These are phyloP conservation scores for Acleris holmiana DNA, from an alignment of 2,888 invertebrate genomes.

Conservation along the genomic window DNA sequence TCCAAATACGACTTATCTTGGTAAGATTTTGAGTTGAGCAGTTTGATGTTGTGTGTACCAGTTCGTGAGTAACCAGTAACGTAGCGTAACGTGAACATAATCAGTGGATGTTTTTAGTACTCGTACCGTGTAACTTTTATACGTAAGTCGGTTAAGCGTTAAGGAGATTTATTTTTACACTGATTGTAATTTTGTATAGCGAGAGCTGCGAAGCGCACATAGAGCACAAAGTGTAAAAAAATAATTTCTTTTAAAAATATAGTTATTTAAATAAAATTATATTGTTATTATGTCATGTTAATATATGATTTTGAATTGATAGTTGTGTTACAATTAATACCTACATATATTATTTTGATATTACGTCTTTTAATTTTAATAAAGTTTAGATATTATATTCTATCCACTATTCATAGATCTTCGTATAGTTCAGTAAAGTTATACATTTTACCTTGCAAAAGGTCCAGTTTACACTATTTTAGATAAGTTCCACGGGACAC, in stretches of 20 bases:
- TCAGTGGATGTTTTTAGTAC: constrained; percentile 51
- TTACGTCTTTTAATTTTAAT: too few species aligned
- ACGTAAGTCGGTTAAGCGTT: constrained; percentile 69
- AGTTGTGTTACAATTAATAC: background rate
- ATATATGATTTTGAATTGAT: too few species aligned
- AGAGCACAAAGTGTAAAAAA: constrained; percentile 54
- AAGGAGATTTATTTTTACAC: constrained; percentile 73
- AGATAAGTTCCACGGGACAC: too few species aligned
- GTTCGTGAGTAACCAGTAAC: constrained; percentile 53
- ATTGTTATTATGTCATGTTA: background rate
- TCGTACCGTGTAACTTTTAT: constrained; percentile 61
- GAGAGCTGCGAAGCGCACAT: constrained; percentile 58
- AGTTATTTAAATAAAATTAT: background rate
- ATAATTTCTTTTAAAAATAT: constrained; percentile 1
- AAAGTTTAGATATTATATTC: too few species aligned
- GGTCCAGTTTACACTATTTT: too few species aligned
- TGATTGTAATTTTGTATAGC: constrained; percentile 57
- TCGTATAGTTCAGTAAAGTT: too few species aligned
- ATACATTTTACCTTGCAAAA: too few species aligned
- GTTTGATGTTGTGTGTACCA: constrained; percentile 73
- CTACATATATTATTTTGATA: background rate
- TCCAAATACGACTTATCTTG: constrained; percentile 63
- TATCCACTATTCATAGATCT: too few species aligned
- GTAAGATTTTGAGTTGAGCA: constrained; percentile 62
- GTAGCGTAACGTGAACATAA: constrained; percentile 50